Evolutionary conservation across 2,797 vertebrate species (phyloP).

Genomic region (Eleutherodactylus coqui): DNA sequence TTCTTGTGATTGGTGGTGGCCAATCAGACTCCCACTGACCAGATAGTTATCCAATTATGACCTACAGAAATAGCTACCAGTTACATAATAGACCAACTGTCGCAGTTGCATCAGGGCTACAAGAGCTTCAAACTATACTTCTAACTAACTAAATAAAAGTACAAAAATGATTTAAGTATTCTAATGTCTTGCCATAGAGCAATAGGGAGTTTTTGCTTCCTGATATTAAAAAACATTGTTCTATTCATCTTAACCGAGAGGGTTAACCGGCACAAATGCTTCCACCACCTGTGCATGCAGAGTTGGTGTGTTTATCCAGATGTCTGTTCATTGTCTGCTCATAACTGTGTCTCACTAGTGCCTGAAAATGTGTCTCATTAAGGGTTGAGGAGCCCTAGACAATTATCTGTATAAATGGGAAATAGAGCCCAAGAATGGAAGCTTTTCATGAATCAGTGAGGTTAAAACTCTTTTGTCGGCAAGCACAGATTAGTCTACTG

Average conservation of each 20-base stretch:
- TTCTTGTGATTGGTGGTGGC: too few species aligned
- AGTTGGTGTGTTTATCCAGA: constrained; percentile 29
- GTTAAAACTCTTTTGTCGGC: constrained; percentile 15
- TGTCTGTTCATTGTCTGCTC: neutral
- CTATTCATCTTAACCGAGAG: neutral
- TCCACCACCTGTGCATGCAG: constrained; percentile 15
- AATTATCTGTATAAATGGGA: constrained; percentile 32
- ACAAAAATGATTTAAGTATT: neutral
- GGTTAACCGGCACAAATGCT: constrained; percentile 27
- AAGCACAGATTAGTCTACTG: constrained; percentile 6
- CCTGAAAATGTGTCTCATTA: constrained; percentile 44
- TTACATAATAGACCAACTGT: neutral
- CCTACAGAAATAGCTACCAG: neutral
- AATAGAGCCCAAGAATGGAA: neutral
- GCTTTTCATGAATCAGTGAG: constrained; percentile 12
- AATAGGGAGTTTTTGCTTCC: neutral
- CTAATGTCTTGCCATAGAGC: neutral
- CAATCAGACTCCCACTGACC: too few species aligned
- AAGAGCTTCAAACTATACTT: neutral
- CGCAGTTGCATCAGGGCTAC: neutral
- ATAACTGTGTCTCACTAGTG: constrained; percentile 30
- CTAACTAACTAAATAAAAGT: neutral
- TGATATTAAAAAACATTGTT: neutral
- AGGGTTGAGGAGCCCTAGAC: constrained; percentile 13
- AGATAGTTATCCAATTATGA: too few species aligned